Percentiles rank a stretch among this genome's conserved stretches.
phyloP scores from a whole-genome alignment of 2,888 invertebrate species.

The Imbricaverruca yamaguchii region DNA sequence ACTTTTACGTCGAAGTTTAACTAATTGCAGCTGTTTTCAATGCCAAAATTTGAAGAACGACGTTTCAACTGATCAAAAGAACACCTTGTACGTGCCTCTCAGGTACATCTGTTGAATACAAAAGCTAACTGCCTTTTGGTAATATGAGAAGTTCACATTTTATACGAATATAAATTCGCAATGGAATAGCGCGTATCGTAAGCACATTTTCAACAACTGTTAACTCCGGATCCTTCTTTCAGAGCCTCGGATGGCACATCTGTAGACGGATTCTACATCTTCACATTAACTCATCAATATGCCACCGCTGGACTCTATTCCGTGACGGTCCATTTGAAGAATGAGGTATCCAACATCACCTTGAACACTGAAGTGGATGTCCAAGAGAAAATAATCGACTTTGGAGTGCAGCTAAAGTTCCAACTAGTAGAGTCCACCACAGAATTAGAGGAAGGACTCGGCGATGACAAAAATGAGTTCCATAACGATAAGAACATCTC shows the following conservation, averaged over 20 bases:
- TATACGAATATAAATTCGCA: too few species aligned
- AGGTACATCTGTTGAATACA: too few species aligned
- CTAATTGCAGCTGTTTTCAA: too few species aligned
- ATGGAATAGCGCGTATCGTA: too few species aligned
- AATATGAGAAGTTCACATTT: too few species aligned
- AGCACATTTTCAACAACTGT: too few species aligned
- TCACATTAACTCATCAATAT: neutral
- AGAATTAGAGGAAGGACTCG: neutral
- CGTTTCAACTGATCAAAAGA: too few species aligned
- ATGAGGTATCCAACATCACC: neutral
- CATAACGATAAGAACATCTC: slow-evolving; percentile 6
- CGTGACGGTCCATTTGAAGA: neutral
- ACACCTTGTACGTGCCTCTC: too few species aligned
- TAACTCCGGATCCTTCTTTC: neutral
- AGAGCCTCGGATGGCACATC: neutral
- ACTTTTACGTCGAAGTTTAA: too few species aligned
- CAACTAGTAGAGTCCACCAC: neutral
- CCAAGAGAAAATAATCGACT: neutral
- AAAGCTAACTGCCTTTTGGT: too few species aligned
- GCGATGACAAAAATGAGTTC: neutral
- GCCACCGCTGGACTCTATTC: neutral
- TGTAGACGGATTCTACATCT: neutral
- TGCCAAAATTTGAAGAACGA: too few species aligned
- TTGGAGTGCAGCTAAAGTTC: neutral
- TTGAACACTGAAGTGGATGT: neutral